Base-by-base conservation (phyloP, 2,797 vertebrate species). In the Simalia tracyae region DNA sequence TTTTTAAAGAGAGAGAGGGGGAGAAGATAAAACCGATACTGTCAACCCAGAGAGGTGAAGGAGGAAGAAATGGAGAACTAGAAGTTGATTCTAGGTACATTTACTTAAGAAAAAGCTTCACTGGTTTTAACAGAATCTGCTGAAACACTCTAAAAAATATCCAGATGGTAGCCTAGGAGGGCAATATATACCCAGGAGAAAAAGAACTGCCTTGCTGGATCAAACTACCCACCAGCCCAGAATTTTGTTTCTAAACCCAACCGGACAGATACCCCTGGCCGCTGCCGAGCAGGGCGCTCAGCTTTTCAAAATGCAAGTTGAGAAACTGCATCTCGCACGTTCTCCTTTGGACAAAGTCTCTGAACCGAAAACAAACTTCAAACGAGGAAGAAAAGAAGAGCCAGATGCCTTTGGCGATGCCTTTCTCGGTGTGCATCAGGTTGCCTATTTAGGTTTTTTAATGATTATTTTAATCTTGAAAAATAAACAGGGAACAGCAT, bases 91-190 rank as follows among this genome's bases (percentile, higher is more conserved):
- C 87, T 17, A 66, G 57, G 19, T 59, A 63, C 91, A 88, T 92
- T 92, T 92, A 88, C 46, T 92, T 84, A 84, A 72, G 84, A 92
- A 89, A 88, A 81, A 81, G 87, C 59, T 76, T 72, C 86, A 84
- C 42, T 92, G 87, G 14, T 92, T 92, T 92, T 92, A 92, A 89
- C 66, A 31, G 60, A 63, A 84, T 84, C 46, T 88, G 60, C 59
- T 66, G 50, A 61, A 84, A 61, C 7, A 26, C 86, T 89, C 66
- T 92, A 85, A 89, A 89, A 85, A 84, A 89, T 59, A 64, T n/a
- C n/a, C 87, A 66, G 91, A 50, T 28, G 19, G 60, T 46, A 84
- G 60, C 14, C 10, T 46, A 63, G 12, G 14, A 81, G 59, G 50
- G 28, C 36, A 84, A 88, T 14, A 72, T 24, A 10, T 57, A 76